Conservation (phyloP, 2,888 invertebrate genomes). For the Machimus atricapillus region DNA sequence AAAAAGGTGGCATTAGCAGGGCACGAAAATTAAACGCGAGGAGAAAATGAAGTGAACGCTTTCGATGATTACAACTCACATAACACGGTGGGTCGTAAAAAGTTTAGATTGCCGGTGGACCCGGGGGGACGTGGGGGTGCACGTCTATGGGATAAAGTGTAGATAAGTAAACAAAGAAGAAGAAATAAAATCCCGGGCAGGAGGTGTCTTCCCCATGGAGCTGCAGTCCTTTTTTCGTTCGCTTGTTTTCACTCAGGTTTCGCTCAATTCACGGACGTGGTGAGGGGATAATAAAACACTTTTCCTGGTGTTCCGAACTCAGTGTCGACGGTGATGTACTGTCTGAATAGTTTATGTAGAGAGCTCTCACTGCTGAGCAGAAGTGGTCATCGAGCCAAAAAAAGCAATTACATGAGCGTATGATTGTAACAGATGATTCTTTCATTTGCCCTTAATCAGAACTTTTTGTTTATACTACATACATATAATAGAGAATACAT, state of each 20-base stretch:
- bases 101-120: conserved; percentile 20
- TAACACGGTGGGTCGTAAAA: conserved; percentile 31
- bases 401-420: neutral
- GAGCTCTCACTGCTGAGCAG: neutral
- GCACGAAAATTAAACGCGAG: conserved; percentile 28
- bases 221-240: neutral
- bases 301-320: neutral
- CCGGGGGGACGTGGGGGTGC: conserved; percentile 1
- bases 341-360: neutral
- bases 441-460: neutral
- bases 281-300: neutral
- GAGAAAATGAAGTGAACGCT: conserved; percentile 30
- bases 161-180: conserved; percentile 6
- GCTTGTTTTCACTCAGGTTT: neutral
- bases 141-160: neutral
- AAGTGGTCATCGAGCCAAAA: neutral
- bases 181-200: neutral
- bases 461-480: neutral
- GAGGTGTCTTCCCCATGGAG: neutral
- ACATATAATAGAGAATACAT: no score
- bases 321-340: neutral
- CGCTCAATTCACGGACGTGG: neutral
- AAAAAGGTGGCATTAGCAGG: conserved; percentile 30
- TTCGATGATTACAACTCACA: conserved; percentile 35
- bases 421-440: neutral